A percentile compares a stretch with the other conserved stretches of the same genome.
Evolutionary conservation across 2,113 vertebrate genomes (phyloP).

Genomic region (Brevimyrus niger): DNA sequence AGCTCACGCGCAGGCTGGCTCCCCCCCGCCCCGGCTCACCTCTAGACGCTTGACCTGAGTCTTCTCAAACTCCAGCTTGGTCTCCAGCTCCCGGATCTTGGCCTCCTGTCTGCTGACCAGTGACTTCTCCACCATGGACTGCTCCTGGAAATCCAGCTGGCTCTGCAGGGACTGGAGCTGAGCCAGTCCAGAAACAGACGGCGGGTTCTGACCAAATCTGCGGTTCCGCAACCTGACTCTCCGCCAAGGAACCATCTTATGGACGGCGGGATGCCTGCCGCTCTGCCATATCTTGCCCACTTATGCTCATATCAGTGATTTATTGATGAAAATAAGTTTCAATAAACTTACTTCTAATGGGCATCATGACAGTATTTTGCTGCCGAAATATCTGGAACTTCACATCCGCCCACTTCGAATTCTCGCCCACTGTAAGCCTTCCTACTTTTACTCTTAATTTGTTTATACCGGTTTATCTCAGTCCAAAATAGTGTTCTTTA

Average conservation of each 20-base stretch:
- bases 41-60: slow-evolving; percentile 94
- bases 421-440: not conserved
- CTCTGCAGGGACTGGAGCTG: slow-evolving; percentile 90
- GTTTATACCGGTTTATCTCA: not conserved
- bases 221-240: not conserved
- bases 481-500: not conserved
- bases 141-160: slow-evolving; percentile 92
- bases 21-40: slow-evolving; percentile 54
- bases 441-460: not conserved
- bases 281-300: not conserved
- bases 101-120: slow-evolving; percentile 91
- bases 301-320: not conserved
- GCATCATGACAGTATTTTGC: slow-evolving; percentile 2
- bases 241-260: not conserved
- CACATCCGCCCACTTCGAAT: not conserved
- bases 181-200: not conserved
- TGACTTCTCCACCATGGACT: slow-evolving; percentile 97
- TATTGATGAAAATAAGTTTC: not conserved
- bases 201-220: not conserved
- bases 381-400: not conserved
- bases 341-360: slow-evolving; percentile 3
- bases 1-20: not conserved
- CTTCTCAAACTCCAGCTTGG: slow-evolving; percentile 91
- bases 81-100: slow-evolving; percentile 89
- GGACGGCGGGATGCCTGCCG: too few species aligned